Evolutionary conservation across 2,888 invertebrate species (phyloP).

Genomic region (Diarsia mendica): DNA sequence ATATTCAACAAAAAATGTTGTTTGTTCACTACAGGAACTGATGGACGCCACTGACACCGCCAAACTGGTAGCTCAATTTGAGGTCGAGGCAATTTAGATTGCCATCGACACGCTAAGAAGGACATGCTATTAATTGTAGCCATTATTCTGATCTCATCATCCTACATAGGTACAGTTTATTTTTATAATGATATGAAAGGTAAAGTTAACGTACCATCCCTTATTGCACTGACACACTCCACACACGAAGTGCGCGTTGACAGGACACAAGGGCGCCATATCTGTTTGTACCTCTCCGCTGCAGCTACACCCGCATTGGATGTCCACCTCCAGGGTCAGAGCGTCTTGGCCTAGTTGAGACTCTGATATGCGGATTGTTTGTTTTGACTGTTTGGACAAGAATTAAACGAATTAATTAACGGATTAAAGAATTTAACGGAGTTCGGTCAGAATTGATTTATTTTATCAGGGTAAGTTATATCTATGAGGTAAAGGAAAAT

Average conservation of each 20-base stretch:
- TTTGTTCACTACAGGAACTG: too few species aligned
- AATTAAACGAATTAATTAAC: not conserved
- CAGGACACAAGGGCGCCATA: constrained; percentile 81
- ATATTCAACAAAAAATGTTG: not conserved
- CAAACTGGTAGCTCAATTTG: too few species aligned
- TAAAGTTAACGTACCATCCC: constrained; percentile 88
- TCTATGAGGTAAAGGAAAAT: not conserved
- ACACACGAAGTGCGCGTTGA: constrained; percentile 90
- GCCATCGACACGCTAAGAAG: too few species aligned
- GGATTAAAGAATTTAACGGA: too few species aligned
- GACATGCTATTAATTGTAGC: not conserved
- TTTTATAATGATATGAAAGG: not conserved
- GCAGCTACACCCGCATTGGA: constrained; percentile 94
- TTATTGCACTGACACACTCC: constrained; percentile 92
- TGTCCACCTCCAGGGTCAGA: constrained; percentile 92
- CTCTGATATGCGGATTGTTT: constrained; percentile 93
- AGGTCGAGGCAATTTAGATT: too few species aligned
- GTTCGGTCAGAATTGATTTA: too few species aligned
- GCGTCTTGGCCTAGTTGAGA: constrained; percentile 93
- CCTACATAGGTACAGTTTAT: too few species aligned
- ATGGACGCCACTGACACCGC: too few species aligned
- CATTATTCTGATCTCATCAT: too few species aligned
- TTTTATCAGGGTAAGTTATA: not conserved
- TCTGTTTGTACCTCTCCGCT: constrained; percentile 77
- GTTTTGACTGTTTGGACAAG: constrained; percentile 74